Evolutionary conservation across 1,140 invertebrate species (phyloP).

Genomic region (Drosophila obscura): DNA sequence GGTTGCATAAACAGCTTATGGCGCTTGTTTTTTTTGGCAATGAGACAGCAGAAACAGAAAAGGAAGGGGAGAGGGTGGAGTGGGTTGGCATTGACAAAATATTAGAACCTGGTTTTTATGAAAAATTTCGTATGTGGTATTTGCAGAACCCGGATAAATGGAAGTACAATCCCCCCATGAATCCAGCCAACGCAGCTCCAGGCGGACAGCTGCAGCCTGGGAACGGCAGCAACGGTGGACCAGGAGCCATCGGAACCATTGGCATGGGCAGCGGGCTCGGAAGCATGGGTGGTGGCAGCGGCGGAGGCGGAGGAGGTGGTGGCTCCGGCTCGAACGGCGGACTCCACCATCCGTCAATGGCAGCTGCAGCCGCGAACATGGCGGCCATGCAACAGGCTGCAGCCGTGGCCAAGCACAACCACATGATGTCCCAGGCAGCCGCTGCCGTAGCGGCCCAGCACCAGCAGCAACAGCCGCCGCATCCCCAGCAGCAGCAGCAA

Average conservation of each 20-base stretch:
- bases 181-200: conserved; percentile 75
- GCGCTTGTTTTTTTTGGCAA: conserved; percentile 22
- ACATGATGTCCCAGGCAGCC: conserved; percentile 81
- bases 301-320: conserved; percentile 48
- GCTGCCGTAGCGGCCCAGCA: conserved; percentile 72
- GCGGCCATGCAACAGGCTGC: conserved; percentile 81
- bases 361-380: conserved; percentile 70
- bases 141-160: conserved; percentile 87
- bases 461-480: conserved; percentile 67
- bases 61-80: background rate
- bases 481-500: conserved; percentile 58
- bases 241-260: conserved; percentile 74
- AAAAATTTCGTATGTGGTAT: conserved; percentile 15
- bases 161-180: conserved; percentile 86
- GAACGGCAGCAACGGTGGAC: conserved; percentile 69
- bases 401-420: conserved; percentile 79
- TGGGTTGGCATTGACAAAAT: background rate
- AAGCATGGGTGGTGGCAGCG: conserved; percentile 56
- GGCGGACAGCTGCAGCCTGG: conserved; percentile 62
- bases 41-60: conserved; percentile 15
- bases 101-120: background rate
- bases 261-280: conserved; percentile 74
- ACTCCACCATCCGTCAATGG: conserved; percentile 77
- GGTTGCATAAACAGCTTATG: conserved; percentile 47
- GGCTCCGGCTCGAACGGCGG: conserved; percentile 73